Evolutionary conservation across 2,113 vertebrate species (phyloP).

Genomic region (Acrocephalus kingi): DNA sequence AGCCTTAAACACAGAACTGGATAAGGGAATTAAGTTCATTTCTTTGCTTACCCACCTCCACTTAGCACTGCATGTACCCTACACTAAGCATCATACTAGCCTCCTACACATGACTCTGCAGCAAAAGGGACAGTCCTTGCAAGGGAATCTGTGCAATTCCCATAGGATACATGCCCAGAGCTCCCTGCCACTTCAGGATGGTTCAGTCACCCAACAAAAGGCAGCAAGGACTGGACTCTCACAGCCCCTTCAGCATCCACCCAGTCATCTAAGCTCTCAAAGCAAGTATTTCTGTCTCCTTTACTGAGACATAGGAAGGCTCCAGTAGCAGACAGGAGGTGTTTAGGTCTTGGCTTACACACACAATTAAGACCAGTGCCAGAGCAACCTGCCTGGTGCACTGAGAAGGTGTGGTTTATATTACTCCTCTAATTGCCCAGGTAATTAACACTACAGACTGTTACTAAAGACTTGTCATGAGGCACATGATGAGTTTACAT

Average conservation of each 20-base stretch:
- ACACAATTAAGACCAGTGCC: background rate
- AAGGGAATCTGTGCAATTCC: background rate
- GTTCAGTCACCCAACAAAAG: background rate
- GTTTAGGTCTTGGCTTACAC: background rate
- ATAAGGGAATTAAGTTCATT: background rate
- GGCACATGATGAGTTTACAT: background rate
- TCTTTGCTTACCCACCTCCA: background rate
- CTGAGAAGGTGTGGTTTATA: background rate
- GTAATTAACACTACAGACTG: background rate
- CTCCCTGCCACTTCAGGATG: background rate
- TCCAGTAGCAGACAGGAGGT: background rate
- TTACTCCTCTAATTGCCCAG: background rate
- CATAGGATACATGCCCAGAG: background rate
- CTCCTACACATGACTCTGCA: background rate
- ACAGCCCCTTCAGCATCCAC: background rate
- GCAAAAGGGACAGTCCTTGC: background rate
- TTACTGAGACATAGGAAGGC: background rate
- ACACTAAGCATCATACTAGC: background rate
- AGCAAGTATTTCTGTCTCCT: background rate
- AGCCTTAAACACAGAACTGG: background rate
- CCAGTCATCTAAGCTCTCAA: background rate
- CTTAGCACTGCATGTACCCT: fast-evolving
- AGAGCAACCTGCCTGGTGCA: background rate
- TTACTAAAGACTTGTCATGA: background rate
- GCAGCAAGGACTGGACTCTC: background rate